Conservation (phyloP, 1,140 invertebrate species). For the Eufriesea mexicana region DNA sequence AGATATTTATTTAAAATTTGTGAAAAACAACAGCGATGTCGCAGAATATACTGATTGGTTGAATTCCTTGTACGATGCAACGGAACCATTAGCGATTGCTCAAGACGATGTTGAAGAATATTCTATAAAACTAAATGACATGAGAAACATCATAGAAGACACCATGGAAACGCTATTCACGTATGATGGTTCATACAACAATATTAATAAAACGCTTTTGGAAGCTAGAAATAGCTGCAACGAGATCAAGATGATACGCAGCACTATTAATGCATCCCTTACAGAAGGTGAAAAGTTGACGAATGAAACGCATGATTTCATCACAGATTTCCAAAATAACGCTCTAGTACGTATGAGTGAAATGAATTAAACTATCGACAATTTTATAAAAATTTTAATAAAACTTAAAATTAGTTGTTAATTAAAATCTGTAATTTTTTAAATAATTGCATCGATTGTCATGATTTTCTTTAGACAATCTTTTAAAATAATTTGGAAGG, state of each 20-base stretch:
- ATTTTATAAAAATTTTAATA: background rate
- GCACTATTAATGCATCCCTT: slow-evolving; percentile 65
- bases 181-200: slow-evolving; percentile 75
- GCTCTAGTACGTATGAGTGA: slow-evolving; percentile 67
- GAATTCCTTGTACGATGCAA: slow-evolving; percentile 77
- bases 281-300: slow-evolving; percentile 72
- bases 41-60: slow-evolving; percentile 77
- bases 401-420: too few species aligned
- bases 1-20: background rate
- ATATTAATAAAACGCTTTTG: slow-evolving; percentile 70
- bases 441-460: too few species aligned
- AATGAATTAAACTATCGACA: background rate
- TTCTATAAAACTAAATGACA: slow-evolving; percentile 72
- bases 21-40: slow-evolving; percentile 58
- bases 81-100: slow-evolving; percentile 76
- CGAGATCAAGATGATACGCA: slow-evolving; percentile 62
- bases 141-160: slow-evolving; percentile 72
- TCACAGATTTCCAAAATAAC: slow-evolving; percentile 76
- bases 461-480: too few species aligned
- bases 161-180: slow-evolving; percentile 76
- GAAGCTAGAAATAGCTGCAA: slow-evolving; percentile 61
- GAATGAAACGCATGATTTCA: slow-evolving; percentile 69
- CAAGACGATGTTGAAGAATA: slow-evolving; percentile 73
- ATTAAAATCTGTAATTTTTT: too few species aligned
- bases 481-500: too few species aligned